Percentiles rank a stretch among this genome's conserved stretches.
phyloP scores from a whole-genome alignment of 2,888 invertebrate genomes.

The Uloborus plumipes region DNA sequence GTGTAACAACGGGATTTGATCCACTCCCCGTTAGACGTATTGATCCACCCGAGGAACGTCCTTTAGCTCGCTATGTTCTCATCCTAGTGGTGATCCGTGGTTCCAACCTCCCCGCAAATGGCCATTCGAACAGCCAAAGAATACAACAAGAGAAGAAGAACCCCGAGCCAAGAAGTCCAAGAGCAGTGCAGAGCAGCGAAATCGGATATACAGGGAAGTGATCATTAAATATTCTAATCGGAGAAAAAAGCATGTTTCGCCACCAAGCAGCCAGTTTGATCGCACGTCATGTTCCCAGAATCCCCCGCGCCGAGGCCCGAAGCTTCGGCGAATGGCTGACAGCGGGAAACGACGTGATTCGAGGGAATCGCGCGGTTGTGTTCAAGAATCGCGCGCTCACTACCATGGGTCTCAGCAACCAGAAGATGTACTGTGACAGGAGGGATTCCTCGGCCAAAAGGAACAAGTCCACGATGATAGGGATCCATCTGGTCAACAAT shows the following conservation, averaged over 20 bases:
- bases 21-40: conserved; percentile 26
- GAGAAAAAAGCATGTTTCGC: conserved; percentile 28
- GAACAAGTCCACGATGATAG: conserved; percentile 39
- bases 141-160: neutral
- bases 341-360: conserved; percentile 33
- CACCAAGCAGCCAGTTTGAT: conserved; percentile 21
- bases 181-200: neutral
- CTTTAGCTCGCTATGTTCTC: conserved; percentile 22
- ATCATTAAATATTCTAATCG: neutral
- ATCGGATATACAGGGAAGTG: too few relatives aligned
- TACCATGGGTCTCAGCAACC: conserved; percentile 51
- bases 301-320: conserved; percentile 48
- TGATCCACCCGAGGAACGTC: conserved; percentile 47
- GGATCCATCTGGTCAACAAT: conserved; percentile 35
- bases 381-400: neutral
- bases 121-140: neutral
- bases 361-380: conserved; percentile 16
- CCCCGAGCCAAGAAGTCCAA: neutral
- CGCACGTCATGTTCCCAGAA: conserved; percentile 37
- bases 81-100: conserved; percentile 2
- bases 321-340: conserved; percentile 35
- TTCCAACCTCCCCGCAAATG: neutral
- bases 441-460: conserved; percentile 35
- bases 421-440: conserved; percentile 42
- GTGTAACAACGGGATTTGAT: neutral